These are phyloP conservation scores for Molossus molossus DNA, from an alignment of 2,797 vertebrate genomes.

Conservation along the genomic window DNA sequence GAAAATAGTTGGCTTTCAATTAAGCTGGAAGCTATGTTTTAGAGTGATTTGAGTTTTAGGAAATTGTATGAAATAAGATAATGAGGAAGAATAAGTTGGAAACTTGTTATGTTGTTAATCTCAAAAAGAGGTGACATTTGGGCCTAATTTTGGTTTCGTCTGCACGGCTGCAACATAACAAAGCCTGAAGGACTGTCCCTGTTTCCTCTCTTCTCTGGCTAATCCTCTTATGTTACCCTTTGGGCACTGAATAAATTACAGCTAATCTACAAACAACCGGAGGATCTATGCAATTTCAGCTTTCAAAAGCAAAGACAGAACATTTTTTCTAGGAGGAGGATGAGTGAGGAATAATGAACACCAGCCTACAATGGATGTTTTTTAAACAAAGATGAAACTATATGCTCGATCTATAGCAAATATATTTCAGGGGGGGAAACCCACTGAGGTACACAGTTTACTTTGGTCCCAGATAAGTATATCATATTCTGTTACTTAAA, in stretches of 20 bases:
- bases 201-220: slow-evolving; percentile 37
- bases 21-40: neutral
- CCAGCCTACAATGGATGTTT: neutral
- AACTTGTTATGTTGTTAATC: slow-evolving; percentile 60
- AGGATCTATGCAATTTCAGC: slow-evolving; percentile 72
- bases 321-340: slow-evolving; percentile 42
- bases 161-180: slow-evolving; percentile 53
- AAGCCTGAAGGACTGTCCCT: slow-evolving; percentile 67
- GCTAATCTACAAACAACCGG: slow-evolving; percentile 83
- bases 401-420: neutral
- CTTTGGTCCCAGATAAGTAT: neutral
- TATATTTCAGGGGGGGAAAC: neutral
- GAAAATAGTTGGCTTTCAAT: slow-evolving; percentile 32
- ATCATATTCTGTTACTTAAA: neutral
- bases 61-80: slow-evolving; percentile 55
- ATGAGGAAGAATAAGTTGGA: slow-evolving; percentile 42
- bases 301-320: slow-evolving; percentile 63
- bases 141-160: slow-evolving; percentile 79
- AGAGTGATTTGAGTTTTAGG: slow-evolving; percentile 52
- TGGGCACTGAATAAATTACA: slow-evolving; percentile 83
- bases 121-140: slow-evolving; percentile 67
- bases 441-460: neutral
- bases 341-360: slow-evolving; percentile 65
- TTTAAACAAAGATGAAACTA: slow-evolving; percentile 28
- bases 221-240: slow-evolving; percentile 83